Conservation (phyloP, 2,797 vertebrate species). For the Staurois parvus region DNA sequence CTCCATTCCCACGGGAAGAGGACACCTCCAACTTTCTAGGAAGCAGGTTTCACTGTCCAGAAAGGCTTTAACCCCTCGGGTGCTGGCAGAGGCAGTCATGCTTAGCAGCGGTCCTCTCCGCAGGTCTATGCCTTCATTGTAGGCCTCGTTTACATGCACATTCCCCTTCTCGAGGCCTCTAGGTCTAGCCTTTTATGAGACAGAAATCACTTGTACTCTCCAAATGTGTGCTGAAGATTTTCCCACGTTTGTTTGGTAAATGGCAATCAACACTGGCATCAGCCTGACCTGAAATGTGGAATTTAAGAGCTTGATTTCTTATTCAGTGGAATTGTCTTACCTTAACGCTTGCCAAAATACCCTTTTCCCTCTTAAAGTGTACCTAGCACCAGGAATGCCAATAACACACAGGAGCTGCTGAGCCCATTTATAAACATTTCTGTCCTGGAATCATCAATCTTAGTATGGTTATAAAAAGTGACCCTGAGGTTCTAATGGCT, state of each 20-base stretch:
- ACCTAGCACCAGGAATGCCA: not conserved
- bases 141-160: not conserved
- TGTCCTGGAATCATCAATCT: no score
- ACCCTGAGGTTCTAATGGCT: no score
- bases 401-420: not conserved
- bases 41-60: slow-evolving; percentile 48
- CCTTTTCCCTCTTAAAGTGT: not conserved
- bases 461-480: no score
- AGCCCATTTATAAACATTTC: no score
- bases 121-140: slow-evolving; percentile 47
- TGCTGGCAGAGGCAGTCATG: slow-evolving; percentile 15
- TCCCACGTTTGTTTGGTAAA: slow-evolving; percentile 48
- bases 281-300: slow-evolving; percentile 26
- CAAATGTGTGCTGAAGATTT: slow-evolving; percentile 41
- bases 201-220: slow-evolving; percentile 46
- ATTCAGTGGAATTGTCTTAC: slow-evolving; percentile 4
- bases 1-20: slow-evolving; percentile 58
- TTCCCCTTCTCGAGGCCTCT: slow-evolving; percentile 47
- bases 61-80: slow-evolving; percentile 20
- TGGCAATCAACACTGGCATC: slow-evolving; percentile 13
- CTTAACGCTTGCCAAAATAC: slow-evolving; percentile 24
- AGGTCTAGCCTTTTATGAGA: slow-evolving; percentile 45
- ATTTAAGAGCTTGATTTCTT: not conserved
- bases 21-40: slow-evolving; percentile 44
- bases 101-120: slow-evolving; percentile 3